phyloP scores from a whole-genome alignment of 2,888 invertebrate genomes.

The Mystacides longicornis region DNA sequence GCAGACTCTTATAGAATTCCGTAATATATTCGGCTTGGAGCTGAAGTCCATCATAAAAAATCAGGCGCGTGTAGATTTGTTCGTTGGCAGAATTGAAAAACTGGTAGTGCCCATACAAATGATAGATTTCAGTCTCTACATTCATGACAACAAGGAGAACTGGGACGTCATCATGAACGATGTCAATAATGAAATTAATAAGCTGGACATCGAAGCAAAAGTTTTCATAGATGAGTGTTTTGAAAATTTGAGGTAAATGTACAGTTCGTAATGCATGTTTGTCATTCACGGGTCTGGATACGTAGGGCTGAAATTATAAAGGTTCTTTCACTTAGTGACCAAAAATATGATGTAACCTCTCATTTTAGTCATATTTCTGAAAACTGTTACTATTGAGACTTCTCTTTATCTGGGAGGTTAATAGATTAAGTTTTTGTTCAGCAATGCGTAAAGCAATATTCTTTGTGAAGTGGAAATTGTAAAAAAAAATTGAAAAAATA shows the following conservation, averaged over 20 bases:
- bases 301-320: too few species aligned
- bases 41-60: slow-evolving; percentile 81
- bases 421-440: too few species aligned
- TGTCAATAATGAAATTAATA: slow-evolving; percentile 67
- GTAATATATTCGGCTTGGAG: slow-evolving; percentile 82
- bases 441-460: too few species aligned
- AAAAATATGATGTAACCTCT: too few species aligned
- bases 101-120: slow-evolving; percentile 67
- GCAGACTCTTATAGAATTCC: slow-evolving; percentile 76
- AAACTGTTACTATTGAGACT: too few species aligned
- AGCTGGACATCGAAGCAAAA: slow-evolving; percentile 74
- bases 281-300: too few species aligned
- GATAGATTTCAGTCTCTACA: slow-evolving; percentile 79
- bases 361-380: too few species aligned
- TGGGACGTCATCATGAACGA: slow-evolving; percentile 78
- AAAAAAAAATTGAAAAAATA: too few species aligned
- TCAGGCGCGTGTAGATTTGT: slow-evolving; percentile 78
- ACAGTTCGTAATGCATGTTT: too few species aligned
- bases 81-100: slow-evolving; percentile 71
- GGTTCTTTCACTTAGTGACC: too few species aligned
- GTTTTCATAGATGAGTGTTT: slow-evolving; percentile 83
- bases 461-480: too few species aligned
- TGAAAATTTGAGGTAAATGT: slow-evolving; percentile 61
- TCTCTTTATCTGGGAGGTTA: too few species aligned
- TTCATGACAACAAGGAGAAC: slow-evolving; percentile 68